phyloP scores from a whole-genome alignment of 2,797 vertebrate species.

The Neosilurus mollespiculum region DNA sequence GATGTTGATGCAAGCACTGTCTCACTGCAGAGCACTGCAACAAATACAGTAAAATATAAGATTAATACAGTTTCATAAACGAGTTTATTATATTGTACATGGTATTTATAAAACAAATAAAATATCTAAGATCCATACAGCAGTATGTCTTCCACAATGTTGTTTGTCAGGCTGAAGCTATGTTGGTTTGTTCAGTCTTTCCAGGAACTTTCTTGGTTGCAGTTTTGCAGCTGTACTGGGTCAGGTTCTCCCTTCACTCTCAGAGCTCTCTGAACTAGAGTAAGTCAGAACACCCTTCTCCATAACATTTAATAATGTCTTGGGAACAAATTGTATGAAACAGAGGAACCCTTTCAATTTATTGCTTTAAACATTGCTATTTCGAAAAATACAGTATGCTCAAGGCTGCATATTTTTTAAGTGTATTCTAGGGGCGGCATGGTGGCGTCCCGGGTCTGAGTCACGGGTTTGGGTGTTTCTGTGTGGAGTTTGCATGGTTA shows the following conservation, averaged over 20 bases:
- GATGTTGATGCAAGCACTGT: conserved; percentile 70
- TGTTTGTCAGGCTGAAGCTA: background rate
- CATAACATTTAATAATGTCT: background rate
- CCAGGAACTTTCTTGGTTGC: conserved; percentile 75
- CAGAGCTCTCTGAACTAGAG: conserved; percentile 75
- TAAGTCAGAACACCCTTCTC: conserved; percentile 64
- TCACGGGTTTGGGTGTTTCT: too few species aligned
- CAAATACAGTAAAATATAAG: conserved; percentile 77
- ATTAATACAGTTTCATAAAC: background rate
- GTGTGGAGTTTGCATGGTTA: too few species aligned
- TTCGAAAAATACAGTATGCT: background rate
- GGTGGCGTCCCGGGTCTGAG: too few species aligned
- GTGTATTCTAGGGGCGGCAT: background rate
- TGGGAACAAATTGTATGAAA: background rate
- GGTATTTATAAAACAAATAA: background rate
- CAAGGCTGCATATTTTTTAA: too few species aligned
- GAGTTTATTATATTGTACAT: background rate
- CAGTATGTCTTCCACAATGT: background rate
- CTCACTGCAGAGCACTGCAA: conserved; percentile 70
- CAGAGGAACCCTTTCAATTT: background rate
- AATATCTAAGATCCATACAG: background rate
- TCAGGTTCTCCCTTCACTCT: conserved; percentile 65
- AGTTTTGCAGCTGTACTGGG: conserved; percentile 70
- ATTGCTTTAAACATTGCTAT: background rate
- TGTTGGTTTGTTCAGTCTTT: conserved; percentile 69